Base-by-base conservation (phyloP, 2,113 vertebrate species). In the Nannobrachium achirus region DNA sequence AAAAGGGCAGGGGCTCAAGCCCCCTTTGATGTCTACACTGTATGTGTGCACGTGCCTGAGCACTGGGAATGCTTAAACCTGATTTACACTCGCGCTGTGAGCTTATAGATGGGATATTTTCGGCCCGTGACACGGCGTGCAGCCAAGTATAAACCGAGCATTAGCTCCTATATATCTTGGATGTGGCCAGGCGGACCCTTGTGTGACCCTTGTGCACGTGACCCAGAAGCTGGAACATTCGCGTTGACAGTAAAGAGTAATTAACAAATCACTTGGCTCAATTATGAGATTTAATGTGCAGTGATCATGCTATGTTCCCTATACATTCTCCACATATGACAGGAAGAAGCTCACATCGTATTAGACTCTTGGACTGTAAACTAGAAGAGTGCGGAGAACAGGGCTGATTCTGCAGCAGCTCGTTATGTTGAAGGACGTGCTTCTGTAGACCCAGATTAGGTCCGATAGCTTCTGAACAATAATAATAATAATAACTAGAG, bases 381-480 rank as follows among this genome's bases (percentile, higher is more conserved):
- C 15, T 25, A 19, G 68, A 60, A 45, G 19, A 41, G 19, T 62
- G 58, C 62, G 61, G 49, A 52, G 55, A 52, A 73, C 64, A 61
- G 56, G 45, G 51, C 56, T 69, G 48, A 86, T 76, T 72, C 60
- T 38, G 67, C 60, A 55, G 74, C 10, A 67, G 61, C 72, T 79
- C 78, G 16, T 73, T 74, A 69, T 49, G 40, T 57, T 58, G 16
- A 64, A 58, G 72, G 72, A 64, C 53, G 53, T 51, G 0, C 65
- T 80, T 74, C 80, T 62, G 67, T 63, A 45, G 59, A 33, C 14
- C 11, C 13, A 74, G 51, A 81, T 80, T 60, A 86, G 38, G 55
- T 60, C 81, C 74, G 79, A 80, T 78, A 64, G 56, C 44, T 66
- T 74, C 56, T 77, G 67, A 56, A n/a, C n/a, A n/a, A n/a, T n/a